phyloP scores from a whole-genome alignment of 1,140 invertebrate genomes.

The Himalopsyche phryganea region DNA sequence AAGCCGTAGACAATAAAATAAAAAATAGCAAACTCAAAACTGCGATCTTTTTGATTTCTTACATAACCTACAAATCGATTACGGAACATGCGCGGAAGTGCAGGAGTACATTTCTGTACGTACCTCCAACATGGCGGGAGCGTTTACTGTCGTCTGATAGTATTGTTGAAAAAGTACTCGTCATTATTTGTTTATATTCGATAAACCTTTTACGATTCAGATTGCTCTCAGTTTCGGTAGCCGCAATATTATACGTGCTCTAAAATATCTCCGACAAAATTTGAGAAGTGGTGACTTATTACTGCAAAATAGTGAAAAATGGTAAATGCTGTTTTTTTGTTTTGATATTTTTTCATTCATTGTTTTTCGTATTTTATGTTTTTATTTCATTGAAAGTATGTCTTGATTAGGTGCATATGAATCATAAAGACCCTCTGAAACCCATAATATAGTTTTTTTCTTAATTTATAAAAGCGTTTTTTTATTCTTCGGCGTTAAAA shows the following conservation, averaged over 20 bases:
- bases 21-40: slow-evolving; percentile 27
- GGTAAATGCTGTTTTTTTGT: slow-evolving; percentile 29
- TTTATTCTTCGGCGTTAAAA: slow-evolving; percentile 14
- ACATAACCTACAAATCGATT: slow-evolving; percentile 37
- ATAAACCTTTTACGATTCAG: slow-evolving; percentile 31
- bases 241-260: slow-evolving; percentile 31
- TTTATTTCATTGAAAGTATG: not conserved
- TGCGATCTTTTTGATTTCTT: slow-evolving; percentile 29
- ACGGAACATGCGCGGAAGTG: slow-evolving; percentile 34
- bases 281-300: not conserved
- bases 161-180: slow-evolving; percentile 34
- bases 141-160: slow-evolving; percentile 45
- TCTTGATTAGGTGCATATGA: not conserved
- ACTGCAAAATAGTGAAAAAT: slow-evolving; percentile 15
- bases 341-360: slow-evolving; percentile 28
- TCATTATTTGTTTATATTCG: slow-evolving; percentile 41
- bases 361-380: slow-evolving; percentile 13
- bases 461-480: not conserved
- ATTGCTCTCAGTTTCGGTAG: slow-evolving; percentile 35
- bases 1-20: slow-evolving; percentile 25
- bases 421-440: not conserved
- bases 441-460: not conserved
- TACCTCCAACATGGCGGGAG: slow-evolving; percentile 47
- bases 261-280: slow-evolving; percentile 8
- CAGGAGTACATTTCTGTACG: not conserved